Conservation (phyloP, 2,888 invertebrate species). For the Amphimallon solstitiale region DNA sequence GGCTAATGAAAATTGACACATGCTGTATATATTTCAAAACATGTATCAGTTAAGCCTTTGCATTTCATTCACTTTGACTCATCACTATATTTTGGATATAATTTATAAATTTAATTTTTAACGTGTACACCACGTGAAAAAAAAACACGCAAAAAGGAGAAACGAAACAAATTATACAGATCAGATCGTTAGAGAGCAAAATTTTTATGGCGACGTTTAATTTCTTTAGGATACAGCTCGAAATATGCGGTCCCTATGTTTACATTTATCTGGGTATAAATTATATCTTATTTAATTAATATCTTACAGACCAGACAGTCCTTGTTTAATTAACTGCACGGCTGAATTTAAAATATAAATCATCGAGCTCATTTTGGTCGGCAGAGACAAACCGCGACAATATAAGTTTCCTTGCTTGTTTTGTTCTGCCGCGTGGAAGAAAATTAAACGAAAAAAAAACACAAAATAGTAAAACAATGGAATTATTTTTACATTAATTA, state of each 20-base stretch:
- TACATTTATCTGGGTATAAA: slow-evolving; percentile 10
- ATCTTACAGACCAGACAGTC: slow-evolving; percentile 20
- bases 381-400: slow-evolving; percentile 10
- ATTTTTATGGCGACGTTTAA: neutral
- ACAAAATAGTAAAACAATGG: no score
- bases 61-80: no score
- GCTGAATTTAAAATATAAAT: slow-evolving; percentile 31
- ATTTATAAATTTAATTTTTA: no score
- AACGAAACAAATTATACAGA: neutral
- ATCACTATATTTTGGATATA: no score
- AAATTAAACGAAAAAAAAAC: neutral
- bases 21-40: no score
- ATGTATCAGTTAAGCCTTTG: no score
- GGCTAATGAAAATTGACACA: no score
- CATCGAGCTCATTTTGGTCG: slow-evolving; percentile 6
- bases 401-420: neutral
- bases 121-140: no score
- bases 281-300: slow-evolving; percentile 31
- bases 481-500: no score
- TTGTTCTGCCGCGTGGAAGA: no score
- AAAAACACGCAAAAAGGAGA: no score
- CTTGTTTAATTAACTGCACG: slow-evolving; percentile 27
- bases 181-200: neutral
- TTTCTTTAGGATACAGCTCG: neutral
- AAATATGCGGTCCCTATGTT: neutral